phyloP scores from a whole-genome alignment of 1,140 invertebrate genomes.

The Zaprionus tsacasi region DNA sequence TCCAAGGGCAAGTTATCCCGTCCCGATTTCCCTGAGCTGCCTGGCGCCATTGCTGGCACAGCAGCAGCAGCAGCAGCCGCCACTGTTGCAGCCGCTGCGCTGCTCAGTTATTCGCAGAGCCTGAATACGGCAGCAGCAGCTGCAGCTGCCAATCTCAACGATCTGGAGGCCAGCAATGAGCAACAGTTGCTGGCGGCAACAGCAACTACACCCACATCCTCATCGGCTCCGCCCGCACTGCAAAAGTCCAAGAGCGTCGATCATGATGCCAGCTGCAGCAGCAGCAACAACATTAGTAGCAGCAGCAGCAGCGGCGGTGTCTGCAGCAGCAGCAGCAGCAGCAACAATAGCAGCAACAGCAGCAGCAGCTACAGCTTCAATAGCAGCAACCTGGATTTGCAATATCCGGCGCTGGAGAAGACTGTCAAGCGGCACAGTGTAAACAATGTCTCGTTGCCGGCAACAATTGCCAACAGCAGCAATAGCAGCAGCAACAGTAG shows the following conservation, averaged over 20 bases:
- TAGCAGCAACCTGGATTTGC: slow-evolving; percentile 77
- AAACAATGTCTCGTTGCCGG: slow-evolving; percentile 52
- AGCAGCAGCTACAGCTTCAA: slow-evolving; percentile 68
- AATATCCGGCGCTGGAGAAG: slow-evolving; percentile 83
- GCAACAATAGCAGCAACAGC: slow-evolving; percentile 49
- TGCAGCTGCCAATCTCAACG: slow-evolving; percentile 34
- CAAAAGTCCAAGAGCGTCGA: slow-evolving; percentile 5
- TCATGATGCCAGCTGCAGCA: slow-evolving; percentile 30
- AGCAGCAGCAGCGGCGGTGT: slow-evolving; percentile 21
- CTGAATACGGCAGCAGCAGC: slow-evolving; percentile 44
- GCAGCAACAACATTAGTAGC: slow-evolving; percentile 10
- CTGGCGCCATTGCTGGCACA: slow-evolving; percentile 13
- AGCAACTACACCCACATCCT: slow-evolving; percentile 4
- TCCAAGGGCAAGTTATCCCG: slow-evolving; percentile 48
- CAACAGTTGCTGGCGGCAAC: slow-evolving; percentile 2
- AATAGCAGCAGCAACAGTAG: slow-evolving; percentile 29
- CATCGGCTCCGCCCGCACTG: slow-evolving; percentile 22
- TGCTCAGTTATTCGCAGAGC: slow-evolving; percentile 66
- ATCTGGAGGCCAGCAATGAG: slow-evolving; percentile 36
- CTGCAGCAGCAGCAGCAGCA: slow-evolving; percentile 48
- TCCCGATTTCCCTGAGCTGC: slow-evolving; percentile 77
- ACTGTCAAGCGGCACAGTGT: slow-evolving; percentile 81
- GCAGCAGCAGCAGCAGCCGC: neutral
- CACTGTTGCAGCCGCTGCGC: slow-evolving; percentile 27
- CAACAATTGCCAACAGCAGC: slow-evolving; percentile 5